Evolutionary conservation across 2,113 vertebrate genomes (phyloP), one percentile per base, ranked within the genome.

Genomic region (Ceyx melanurus): DNA sequence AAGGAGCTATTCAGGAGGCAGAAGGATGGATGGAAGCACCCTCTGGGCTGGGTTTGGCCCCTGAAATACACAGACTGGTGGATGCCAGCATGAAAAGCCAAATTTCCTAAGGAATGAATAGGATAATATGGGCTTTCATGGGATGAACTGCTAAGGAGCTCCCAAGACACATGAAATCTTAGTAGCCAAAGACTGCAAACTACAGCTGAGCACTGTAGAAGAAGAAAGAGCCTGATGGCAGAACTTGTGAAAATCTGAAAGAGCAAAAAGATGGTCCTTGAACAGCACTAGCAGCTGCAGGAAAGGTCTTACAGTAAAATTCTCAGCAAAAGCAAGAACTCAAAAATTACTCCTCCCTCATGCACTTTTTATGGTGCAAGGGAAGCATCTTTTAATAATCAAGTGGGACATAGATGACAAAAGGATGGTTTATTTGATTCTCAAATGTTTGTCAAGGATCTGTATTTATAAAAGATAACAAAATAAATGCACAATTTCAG

Each of bases 71-170:
- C 5, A 79, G 40, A 40, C 45, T 43, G 50, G 70, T 65, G 81
- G 70, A 90, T 87, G 89, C 74, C 85, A 93, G 93, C 68, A 82
- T 28, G 45, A 82, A 81, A 85, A 65, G 48, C 33, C 56, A 88
- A 86, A 77, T 67, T 91, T 80, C 29, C 20, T 51, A 88, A 76
- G 67, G 43, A 88, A 62, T 58, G 42, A 82, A 90, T 77, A 18
- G 60, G 62, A 93, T 80, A 77, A 94, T 80, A 86, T 64, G 81
- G 56, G 65, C 65, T 81, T 94, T 88, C 92, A 92, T 56, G 11
- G 82, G 83, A 78, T 75, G 10, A 94, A 86, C 37, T 83, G 65
- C 45, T 37, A 74, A 78, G 80, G 13, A 88, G 48, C 6, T 88
- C 58, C 61, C 6, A 18, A 93, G 83, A 67, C 48, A 45, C 35